Conservation (phyloP, 2,797 vertebrate genomes). For the Enteromius treurensis region DNA sequence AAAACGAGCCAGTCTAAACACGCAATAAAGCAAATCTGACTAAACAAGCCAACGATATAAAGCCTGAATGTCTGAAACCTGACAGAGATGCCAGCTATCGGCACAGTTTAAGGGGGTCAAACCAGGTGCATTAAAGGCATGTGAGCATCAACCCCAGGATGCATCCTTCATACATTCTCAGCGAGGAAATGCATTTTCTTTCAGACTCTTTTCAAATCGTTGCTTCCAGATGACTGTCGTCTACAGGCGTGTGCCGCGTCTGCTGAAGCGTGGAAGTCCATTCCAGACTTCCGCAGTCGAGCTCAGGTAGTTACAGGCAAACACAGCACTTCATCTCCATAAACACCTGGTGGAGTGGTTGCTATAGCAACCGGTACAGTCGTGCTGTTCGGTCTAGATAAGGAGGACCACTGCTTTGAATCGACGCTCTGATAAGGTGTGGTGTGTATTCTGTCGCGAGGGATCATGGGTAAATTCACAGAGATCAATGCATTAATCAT, state of each 20-base stretch:
- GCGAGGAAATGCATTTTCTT: neutral
- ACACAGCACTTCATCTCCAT: conserved; percentile 33
- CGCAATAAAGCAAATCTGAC: neutral
- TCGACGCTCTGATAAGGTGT: neutral
- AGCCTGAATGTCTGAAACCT: neutral
- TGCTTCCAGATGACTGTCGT: neutral
- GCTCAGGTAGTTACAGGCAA: conserved; percentile 36
- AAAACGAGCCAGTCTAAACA: neutral
- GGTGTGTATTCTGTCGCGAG: neutral
- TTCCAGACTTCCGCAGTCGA: conserved; percentile 5
- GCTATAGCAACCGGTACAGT: conserved; percentile 65
- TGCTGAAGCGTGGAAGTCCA: neutral
- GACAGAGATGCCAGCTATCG: neutral
- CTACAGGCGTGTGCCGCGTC: neutral
- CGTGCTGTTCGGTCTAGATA: conserved; percentile 62
- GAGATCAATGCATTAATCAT: neutral
- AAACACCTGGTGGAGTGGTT: conserved; percentile 66
- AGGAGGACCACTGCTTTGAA: conserved; percentile 22
- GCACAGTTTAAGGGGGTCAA: neutral
- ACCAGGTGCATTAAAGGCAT: neutral
- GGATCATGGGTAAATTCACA: neutral
- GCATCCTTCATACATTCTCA: neutral
- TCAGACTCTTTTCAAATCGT: neutral
- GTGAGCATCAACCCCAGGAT: neutral
- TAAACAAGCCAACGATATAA: neutral